Conservation (phyloP, 2,113 vertebrate genomes). For the Pardalotus punctatus region DNA sequence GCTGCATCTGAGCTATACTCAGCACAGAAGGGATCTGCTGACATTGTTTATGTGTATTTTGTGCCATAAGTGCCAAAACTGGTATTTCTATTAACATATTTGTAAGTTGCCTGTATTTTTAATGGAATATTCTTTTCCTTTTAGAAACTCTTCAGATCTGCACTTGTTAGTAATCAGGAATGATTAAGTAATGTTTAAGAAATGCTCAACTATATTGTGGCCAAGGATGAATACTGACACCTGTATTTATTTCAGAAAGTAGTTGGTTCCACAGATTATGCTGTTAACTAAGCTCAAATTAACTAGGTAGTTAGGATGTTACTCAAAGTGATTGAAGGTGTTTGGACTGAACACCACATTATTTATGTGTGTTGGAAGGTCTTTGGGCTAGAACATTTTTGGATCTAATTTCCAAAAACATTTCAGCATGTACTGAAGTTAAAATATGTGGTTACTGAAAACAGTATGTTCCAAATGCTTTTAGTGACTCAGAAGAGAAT, state of each 20-base stretch:
- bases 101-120: neutral
- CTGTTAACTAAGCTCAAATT: neutral
- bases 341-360: neutral
- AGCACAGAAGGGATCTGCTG: neutral
- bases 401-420: conserved; percentile 44
- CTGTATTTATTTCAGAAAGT: neutral
- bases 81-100: neutral
- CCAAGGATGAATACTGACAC: neutral
- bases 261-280: neutral
- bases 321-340: conserved; percentile 22
- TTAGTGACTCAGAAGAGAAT: conserved; percentile 52
- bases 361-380: conserved; percentile 35
- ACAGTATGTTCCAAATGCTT: conserved; percentile 53
- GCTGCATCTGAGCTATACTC: neutral
- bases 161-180: neutral
- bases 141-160: neutral
- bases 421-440: conserved; percentile 56
- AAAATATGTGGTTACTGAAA: conserved; percentile 60
- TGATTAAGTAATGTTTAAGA: neutral
- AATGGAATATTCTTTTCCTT: neutral
- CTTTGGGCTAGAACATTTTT: conserved; percentile 39
- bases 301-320: neutral
- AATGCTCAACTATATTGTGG: neutral
- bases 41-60: neutral
- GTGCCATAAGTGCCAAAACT: neutral